Conservation (phyloP, 2,888 invertebrate genomes). For the Metellina segmentata region DNA sequence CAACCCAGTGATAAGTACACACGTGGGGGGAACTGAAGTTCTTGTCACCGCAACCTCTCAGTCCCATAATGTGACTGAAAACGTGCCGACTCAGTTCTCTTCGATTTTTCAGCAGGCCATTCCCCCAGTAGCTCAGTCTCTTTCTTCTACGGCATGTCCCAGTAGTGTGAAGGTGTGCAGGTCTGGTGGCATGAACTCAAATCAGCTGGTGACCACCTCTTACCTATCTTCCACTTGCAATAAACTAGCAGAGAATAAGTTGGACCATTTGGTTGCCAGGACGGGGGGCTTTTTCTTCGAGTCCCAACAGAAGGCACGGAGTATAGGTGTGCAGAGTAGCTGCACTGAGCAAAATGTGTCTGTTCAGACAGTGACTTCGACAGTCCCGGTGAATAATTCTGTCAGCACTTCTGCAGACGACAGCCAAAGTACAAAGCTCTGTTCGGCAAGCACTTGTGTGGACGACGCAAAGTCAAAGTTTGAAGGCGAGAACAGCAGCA, state of each 20-base stretch:
- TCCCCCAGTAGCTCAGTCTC: constrained; percentile 73
- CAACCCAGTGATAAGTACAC: constrained; percentile 74
- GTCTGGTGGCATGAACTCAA: constrained; percentile 35
- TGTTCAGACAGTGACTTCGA: constrained; percentile 71
- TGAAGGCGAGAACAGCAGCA: constrained; percentile 73
- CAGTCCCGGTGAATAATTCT: constrained; percentile 47
- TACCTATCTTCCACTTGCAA: constrained; percentile 27
- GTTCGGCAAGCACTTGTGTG: constrained; percentile 31
- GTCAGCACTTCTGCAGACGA: constrained; percentile 32
- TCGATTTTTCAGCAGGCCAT: constrained; percentile 61
- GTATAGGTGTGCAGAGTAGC: constrained; percentile 75
- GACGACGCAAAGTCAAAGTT: constrained; percentile 67
- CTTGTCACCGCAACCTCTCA: constrained; percentile 69
- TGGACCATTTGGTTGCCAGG: constrained; percentile 42
- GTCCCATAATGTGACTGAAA: constrained; percentile 54
- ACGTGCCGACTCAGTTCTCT: constrained; percentile 53
- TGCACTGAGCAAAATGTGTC: constrained; percentile 73
- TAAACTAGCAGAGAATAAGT: constrained; percentile 23
- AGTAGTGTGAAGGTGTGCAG: constrained; percentile 50
- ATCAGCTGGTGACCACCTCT: constrained; percentile 34
- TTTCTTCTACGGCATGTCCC: constrained; percentile 57
- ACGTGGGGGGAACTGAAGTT: constrained; percentile 73
- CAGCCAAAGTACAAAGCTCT: constrained; percentile 54
- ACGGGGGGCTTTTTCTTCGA: constrained; percentile 34
- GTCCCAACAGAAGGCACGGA: constrained; percentile 69